Evolutionary conservation across 2,113 vertebrate genomes (phyloP), one percentile per base, ranked within the genome.

Genomic region (Menidia beryllina): DNA sequence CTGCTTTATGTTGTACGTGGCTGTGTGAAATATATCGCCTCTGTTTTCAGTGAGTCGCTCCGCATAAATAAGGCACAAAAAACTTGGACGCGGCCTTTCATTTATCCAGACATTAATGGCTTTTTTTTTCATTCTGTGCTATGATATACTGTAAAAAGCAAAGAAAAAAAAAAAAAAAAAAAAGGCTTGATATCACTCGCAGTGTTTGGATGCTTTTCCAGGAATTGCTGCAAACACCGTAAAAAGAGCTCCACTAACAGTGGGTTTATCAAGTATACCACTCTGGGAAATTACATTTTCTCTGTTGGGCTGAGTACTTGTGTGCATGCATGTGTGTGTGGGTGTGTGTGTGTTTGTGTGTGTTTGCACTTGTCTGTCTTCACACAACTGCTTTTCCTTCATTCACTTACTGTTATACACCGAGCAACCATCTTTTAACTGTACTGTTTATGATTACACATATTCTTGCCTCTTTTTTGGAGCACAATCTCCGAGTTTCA

Each of bases 81-180:
- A 84, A 80, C 69, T 68, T 51, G 1, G 80, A 85, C 63, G 25
- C 66, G 50, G 9, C 66, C 69, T 75, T 75, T 87, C 80, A 89
- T 85, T 88, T 80, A 84, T 62, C 27, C 20, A 0, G 67, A 84
- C 79, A 83, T 86, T 81, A 88, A 86, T 79, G 70, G 39, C 20
- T 13, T 48, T 50, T 60, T 21, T 19, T 39, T 23, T 69, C 43
- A 70, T 72, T 58, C 36, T 24, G 47, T 58, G 50, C 43, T 19
- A 50, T 86, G 79, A 84, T 80, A 49, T 58, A 78, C 20, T 15
- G 62, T 19, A 21, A 13, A n/a, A 45, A 56, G 45, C 56, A 48
- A 68, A 56, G 70, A 69, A 70, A 49, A 75, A 70, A 51, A 75
- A 48, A 68, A 56, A 68, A 69, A 70, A 49, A 75, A 70, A 51